Percentiles rank a stretch among this genome's conserved stretches.
phyloP scores from a whole-genome alignment of 2,888 invertebrate genomes.

The Tetragonula carbonaria region DNA sequence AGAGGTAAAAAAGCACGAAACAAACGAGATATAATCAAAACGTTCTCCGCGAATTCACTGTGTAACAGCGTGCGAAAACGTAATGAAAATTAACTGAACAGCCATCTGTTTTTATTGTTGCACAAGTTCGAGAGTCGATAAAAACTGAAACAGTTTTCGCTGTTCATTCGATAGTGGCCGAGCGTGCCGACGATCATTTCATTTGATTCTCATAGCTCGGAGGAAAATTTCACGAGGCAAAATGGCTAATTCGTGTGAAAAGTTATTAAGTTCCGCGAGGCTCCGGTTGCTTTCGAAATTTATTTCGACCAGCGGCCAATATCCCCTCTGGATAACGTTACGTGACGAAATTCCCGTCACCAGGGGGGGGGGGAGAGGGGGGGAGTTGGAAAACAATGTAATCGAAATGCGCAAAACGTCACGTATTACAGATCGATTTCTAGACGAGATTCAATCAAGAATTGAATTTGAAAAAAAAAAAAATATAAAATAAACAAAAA shows the following conservation, averaged over 20 bases:
- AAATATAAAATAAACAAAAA: too few relatives aligned
- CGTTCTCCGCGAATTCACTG: neutral
- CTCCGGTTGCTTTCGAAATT: neutral
- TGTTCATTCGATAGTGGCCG: neutral
- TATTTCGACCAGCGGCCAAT: neutral
- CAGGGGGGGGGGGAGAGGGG: too few relatives aligned
- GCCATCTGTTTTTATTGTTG: neutral
- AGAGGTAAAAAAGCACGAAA: too few relatives aligned
- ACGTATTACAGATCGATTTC: constrained; percentile 1
- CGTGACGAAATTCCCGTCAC: neutral
- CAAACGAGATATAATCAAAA: too few relatives aligned
- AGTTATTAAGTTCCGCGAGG: neutral
- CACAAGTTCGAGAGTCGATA: neutral
- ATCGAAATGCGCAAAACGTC: neutral
- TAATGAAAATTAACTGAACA: neutral
- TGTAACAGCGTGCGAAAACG: neutral
- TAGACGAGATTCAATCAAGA: neutral
- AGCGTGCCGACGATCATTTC: neutral
- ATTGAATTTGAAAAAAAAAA: neutral
- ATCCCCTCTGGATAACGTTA: neutral
- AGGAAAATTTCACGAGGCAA: neutral
- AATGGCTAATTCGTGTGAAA: neutral
- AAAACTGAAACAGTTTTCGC: neutral
- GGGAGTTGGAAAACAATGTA: neutral
- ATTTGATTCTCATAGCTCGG: neutral